These are phyloP conservation scores for Tursiops truncatus DNA, from an alignment of 2,113 vertebrate species.

Conservation along the genomic window DNA sequence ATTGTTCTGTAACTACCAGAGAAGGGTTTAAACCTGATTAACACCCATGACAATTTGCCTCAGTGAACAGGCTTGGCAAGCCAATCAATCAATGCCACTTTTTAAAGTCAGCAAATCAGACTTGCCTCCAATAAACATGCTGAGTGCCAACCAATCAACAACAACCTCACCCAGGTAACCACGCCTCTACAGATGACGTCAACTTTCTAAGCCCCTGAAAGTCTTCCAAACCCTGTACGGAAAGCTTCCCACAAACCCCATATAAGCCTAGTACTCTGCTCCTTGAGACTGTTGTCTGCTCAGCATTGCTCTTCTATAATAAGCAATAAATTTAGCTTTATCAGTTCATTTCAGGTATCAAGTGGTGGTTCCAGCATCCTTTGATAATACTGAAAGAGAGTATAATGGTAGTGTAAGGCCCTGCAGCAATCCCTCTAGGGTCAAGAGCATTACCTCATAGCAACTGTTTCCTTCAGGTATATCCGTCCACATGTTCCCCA, in stretches of 20 bases:
- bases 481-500: not conserved
- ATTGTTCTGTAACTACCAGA: not conserved
- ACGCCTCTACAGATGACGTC: not conserved
- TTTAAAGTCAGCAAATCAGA: not conserved
- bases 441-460: not conserved
- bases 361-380: not conserved
- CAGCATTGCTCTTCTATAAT: not conserved
- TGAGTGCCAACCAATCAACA: not conserved
- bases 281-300: not conserved
- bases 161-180: not conserved
- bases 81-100: not conserved
- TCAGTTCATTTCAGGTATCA: not conserved
- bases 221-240: not conserved
- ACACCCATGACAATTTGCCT: not conserved
- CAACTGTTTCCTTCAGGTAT: not conserved
- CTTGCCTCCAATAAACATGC: not conserved
- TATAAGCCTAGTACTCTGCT: not conserved
- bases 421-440: not conserved
- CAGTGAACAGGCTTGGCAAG: not conserved
- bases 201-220: not conserved
- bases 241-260: not conserved
- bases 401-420: not conserved
- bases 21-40: not conserved
- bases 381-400: not conserved
- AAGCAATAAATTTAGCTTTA: not conserved